Base-by-base conservation (phyloP, 2,888 invertebrate genomes). In the Lysandra bellargus region DNA sequence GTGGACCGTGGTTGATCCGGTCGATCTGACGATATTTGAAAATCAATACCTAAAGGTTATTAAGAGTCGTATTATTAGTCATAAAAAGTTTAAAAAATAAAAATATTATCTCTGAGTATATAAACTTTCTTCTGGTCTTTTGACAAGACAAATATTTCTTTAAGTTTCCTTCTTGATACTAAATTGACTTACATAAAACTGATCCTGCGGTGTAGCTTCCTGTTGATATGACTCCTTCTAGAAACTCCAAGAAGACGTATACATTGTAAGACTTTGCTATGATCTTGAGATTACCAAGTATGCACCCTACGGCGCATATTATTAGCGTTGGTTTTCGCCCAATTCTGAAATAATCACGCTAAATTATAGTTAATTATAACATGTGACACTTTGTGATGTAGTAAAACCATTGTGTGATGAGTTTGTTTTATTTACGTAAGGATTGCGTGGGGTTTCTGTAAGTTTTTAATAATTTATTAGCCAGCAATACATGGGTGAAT, bases 301-400 rank as follows among this genome's bases (percentile, higher is more conserved):
- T 82, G 61, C 89, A 86, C 0, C 87, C 86, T 1, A 90, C 84
- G 4, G 89, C 84, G 82, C 91, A 89, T 72, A 91, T 84, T 60
- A 92, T 84, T 0, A 91, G 75, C 0, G 90, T 88, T 0, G 89
- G 89, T 78, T 92, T 92, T 2, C 93, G 89, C 7, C 93, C 93
- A 40, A 89, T 89, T 73, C 93, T 93, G 85, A 4, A 86, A 85
- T 7, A 76, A 30, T 23, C 69, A 69, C 69, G 33, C 33, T 14
- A 69, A 69, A 33, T 14, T 69, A 14, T 1, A 69, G 69, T 69
- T 69, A 37, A 69, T 69, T 69, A 17, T 33, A 69, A 33, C 33
- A 33, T 7, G 12, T 75, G 44, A 44, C 23, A 75, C 23, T 23
- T 75, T 23, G 30, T 75, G 30, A 49, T 75, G 49, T 0, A 14